Evolutionary conservation across 53 echinoderm and acorn worm genomes (phyloP).

Genomic region (Crossaster papposus): DNA sequence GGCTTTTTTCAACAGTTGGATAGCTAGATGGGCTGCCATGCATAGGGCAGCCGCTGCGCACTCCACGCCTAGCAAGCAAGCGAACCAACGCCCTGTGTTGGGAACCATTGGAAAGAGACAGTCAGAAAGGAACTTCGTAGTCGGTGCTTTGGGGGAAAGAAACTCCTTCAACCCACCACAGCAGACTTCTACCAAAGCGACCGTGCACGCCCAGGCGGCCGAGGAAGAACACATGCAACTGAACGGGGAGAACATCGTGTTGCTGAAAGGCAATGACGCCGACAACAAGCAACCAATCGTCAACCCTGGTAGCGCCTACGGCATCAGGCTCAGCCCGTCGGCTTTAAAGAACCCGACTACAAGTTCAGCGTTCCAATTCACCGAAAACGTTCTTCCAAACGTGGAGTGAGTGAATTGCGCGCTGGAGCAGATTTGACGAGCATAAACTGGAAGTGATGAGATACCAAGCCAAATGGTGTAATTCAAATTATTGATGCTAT

Average conservation of each 20-base stretch:
- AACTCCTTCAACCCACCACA: background rate
- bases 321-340: slow-evolving; percentile 7
- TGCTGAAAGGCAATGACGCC: background rate
- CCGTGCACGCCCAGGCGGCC: background rate
- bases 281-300: slow-evolving; percentile 2
- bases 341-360: background rate
- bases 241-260: slow-evolving; percentile 7
- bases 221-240: background rate
- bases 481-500: too few species aligned
- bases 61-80: slow-evolving; percentile 55
- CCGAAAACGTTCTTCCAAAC: background rate
- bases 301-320: background rate
- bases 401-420: too few species aligned
- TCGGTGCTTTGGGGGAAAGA: background rate
- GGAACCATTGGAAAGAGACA: background rate
- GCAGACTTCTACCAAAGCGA: slow-evolving; percentile 13
- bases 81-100: background rate
- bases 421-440: too few species aligned
- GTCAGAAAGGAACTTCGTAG: slow-evolving; percentile 5
- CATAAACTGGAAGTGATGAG: too few species aligned
- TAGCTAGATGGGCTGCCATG: slow-evolving; percentile 58
- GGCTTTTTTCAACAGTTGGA: slow-evolving; percentile 69
- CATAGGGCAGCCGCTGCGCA: slow-evolving; percentile 53
- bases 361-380: background rate
- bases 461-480: too few species aligned